Evolutionary conservation across 2,888 invertebrate species (phyloP), one percentile per base, ranked within the genome.

Genomic region (Uropetala carovei): DNA sequence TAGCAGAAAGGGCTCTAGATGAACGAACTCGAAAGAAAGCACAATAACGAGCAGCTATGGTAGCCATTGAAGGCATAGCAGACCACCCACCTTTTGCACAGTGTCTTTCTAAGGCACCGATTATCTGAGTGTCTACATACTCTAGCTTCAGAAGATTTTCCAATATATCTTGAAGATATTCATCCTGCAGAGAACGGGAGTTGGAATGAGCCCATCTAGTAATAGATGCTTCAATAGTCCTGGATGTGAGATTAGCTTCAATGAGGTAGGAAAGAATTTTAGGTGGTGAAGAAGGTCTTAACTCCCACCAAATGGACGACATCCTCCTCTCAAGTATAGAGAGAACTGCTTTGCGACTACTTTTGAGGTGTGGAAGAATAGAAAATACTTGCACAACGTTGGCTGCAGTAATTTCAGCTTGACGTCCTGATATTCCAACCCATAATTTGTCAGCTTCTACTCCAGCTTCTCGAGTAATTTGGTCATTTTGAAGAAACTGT

Each of bases 371-470:
- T 81, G 96, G 96, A 43, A 97, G 94, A 60, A 96, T 95, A 93
- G 95, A 95, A 94, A 96, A 97, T 18, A 97, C 94, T 58, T 95
- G 94, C 1, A 96, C 95, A 92, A 97, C 95, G 94, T 97, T 96
- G 14, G 94, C 94, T 92, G 96, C 96, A 94, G 96, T 95, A 81
- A 97, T 96, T 58, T 96, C 96, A 64, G 95, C 94, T 93, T 96
- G 96, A 92, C 95, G 96, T 93, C 96, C 96, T 30, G 96, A 94
- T 93, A 97, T 96, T 14, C 97, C 97, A 92, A 96, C 95, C 97
- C 97, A 97, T 75, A 97, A 94, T 94, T 96, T 96, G 93, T 97
- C 97, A 92, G 96, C 95, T 13, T 95, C 95, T 56, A 89, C 89
- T 11, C 43, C 89, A 30, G 30, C 64, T 27, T 96, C 95, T 57